These are phyloP conservation scores for Mormyrus lacerda DNA, from an alignment of 2,113 vertebrate genomes.

Conservation along the genomic window DNA sequence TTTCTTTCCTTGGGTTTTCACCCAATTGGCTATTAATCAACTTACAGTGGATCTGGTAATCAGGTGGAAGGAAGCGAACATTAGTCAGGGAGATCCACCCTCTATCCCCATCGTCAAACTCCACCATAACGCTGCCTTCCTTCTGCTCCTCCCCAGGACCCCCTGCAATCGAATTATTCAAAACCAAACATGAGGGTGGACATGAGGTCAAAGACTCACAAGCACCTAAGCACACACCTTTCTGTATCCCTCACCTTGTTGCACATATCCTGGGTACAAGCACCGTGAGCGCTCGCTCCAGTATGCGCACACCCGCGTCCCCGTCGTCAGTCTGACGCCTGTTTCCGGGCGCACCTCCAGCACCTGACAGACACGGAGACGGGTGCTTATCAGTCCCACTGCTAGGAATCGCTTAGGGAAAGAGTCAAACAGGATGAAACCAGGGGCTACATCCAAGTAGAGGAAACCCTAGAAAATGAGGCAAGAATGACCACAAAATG, in stretches of 20 bases:
- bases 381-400: neutral
- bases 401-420: neutral
- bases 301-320: slow-evolving; percentile 86
- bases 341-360: slow-evolving; percentile 78
- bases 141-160: slow-evolving; percentile 76
- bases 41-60: slow-evolving; percentile 92
- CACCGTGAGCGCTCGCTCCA: slow-evolving; percentile 93
- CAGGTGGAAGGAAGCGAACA: slow-evolving; percentile 83
- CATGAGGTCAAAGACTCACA: neutral
- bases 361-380: slow-evolving; percentile 62
- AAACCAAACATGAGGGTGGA: neutral
- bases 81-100: slow-evolving; percentile 83
- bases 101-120: slow-evolving; percentile 91
- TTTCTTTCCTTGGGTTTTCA: neutral
- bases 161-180: slow-evolving; percentile 32
- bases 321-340: slow-evolving; percentile 64
- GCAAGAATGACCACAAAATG: neutral
- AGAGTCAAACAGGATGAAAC: neutral
- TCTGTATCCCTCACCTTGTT: slow-evolving; percentile 64
- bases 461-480: neutral
- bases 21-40: neutral
- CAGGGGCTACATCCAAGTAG: neutral
- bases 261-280: slow-evolving; percentile 83
- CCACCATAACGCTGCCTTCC: slow-evolving; percentile 78
- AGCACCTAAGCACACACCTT: neutral